A percentile compares a stretch with the other conserved stretches of the same genome.
phyloP scores from a whole-genome alignment of 2,113 vertebrate species.

The Myiozetetes cayanensis region DNA sequence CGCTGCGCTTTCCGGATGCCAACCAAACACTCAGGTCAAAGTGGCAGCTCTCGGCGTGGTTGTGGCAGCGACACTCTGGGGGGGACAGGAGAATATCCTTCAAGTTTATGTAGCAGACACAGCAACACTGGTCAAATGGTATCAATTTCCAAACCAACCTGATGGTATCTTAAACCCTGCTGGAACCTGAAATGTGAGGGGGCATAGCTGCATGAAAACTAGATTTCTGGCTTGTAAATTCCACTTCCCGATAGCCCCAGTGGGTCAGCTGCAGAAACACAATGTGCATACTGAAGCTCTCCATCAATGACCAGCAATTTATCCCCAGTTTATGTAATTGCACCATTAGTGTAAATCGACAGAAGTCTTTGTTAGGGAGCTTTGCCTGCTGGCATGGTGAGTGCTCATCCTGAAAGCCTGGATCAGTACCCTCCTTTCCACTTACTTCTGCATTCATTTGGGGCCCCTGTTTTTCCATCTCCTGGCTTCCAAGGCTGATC shows the following conservation, averaged over 20 bases:
- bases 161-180: neutral
- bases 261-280: neutral
- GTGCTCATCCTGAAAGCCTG: neutral
- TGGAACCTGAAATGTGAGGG: neutral
- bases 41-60: slow-evolving; percentile 82
- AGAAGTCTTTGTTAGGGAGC: neutral
- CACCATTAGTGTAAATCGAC: neutral
- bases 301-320: neutral
- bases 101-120: neutral
- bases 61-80: slow-evolving; percentile 86
- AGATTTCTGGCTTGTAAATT: neutral
- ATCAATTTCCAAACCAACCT: neutral
- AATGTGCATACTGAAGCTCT: neutral
- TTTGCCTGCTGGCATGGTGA: neutral
- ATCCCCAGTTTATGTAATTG: neutral
- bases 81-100: neutral
- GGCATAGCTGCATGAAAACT: neutral
- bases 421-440: neutral
- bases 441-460: slow-evolving; percentile 88
- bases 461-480: slow-evolving; percentile 83
- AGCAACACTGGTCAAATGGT: neutral
- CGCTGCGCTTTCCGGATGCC: slow-evolving; percentile 75
- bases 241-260: neutral
- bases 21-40: slow-evolving; percentile 82
- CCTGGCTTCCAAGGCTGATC: slow-evolving; percentile 85